A percentile compares a stretch with the other conserved stretches of the same genome.
Conservation (phyloP, 30 jellyfish, hydroid and myxozoan species). For the Clytia hemisphaerica region DNA sequence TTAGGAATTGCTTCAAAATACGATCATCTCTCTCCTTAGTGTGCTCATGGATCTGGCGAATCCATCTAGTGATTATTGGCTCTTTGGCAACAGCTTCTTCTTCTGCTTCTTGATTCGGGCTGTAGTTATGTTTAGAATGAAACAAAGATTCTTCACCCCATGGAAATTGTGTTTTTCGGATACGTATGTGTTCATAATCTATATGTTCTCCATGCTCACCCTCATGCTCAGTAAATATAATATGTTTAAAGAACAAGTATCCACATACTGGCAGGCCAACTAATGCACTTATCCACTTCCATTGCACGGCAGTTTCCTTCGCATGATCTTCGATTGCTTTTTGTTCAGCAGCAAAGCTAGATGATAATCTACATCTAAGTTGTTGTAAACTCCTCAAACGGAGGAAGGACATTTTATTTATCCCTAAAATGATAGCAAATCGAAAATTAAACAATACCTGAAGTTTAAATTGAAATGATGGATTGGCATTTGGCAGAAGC, state of each 20-base stretch:
- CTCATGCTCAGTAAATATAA: constrained; percentile 60
- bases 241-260: constrained; percentile 55
- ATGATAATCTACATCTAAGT: constrained; percentile 27
- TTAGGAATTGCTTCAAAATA: too few species aligned
- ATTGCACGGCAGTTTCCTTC: constrained; percentile 44
- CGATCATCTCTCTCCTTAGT: too few species aligned
- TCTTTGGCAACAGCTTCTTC: too few species aligned
- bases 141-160: constrained; percentile 12
- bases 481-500: too few species aligned
- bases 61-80: too few species aligned
- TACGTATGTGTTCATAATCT: constrained; percentile 59
- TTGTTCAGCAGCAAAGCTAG: constrained; percentile 36
- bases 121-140: constrained; percentile 4
- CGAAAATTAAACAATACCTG: too few species aligned
- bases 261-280: constrained; percentile 70
- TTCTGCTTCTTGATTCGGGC: constrained; percentile 1
- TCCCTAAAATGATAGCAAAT: too few species aligned
- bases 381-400: too few species aligned
- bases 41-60: too few species aligned
- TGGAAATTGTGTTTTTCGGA: constrained; percentile 35
- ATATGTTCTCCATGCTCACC: constrained; percentile 42
- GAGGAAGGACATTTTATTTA: too few species aligned
- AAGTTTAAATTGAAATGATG: too few species aligned
- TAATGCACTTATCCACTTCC: constrained; percentile 50
- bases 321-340: constrained; percentile 67